Evolutionary conservation across 2,113 vertebrate genomes (phyloP).

Genomic region (Aleadryas rufinucha): DNA sequence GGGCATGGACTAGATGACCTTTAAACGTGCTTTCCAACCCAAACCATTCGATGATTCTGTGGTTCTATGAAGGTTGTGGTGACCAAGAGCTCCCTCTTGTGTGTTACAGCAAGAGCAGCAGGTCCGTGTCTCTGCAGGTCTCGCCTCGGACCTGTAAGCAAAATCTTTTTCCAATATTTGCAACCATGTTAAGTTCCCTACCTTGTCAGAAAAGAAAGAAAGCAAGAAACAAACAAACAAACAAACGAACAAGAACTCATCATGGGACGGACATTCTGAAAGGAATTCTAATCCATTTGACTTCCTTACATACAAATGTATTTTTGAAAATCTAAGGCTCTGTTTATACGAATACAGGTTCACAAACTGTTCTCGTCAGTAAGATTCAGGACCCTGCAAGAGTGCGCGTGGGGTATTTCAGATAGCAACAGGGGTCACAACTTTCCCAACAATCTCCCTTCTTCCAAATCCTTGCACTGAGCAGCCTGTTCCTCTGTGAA

Average conservation of each 20-base stretch:
- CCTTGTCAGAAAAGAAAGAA: not conserved
- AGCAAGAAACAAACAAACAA: not conserved
- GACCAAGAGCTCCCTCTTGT: constrained; percentile 47
- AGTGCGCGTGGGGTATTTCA: not conserved
- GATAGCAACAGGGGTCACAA: not conserved
- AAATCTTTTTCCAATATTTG: not conserved
- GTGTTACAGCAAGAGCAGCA: not conserved
- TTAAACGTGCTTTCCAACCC: not conserved
- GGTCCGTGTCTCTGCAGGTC: fast-evolving
- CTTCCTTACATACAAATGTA: not conserved
- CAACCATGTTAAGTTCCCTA: not conserved
- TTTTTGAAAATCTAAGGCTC: not conserved
- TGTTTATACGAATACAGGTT: not conserved
- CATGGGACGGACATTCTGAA: not conserved
- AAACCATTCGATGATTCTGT: fast-evolving
- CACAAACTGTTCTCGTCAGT: not conserved
- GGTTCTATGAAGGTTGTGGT: not conserved
- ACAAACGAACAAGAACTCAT: fast-evolving
- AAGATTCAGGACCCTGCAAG: not conserved
- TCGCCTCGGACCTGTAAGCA: fast-evolving
- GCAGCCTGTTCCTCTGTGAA: not conserved
- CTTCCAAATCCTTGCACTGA: not conserved
- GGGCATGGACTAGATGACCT: not conserved
- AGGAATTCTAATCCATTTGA: not conserved
- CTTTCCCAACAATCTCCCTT: not conserved